Base-by-base conservation (phyloP, 1,140 invertebrate genomes). In the Charaxes varanes region DNA sequence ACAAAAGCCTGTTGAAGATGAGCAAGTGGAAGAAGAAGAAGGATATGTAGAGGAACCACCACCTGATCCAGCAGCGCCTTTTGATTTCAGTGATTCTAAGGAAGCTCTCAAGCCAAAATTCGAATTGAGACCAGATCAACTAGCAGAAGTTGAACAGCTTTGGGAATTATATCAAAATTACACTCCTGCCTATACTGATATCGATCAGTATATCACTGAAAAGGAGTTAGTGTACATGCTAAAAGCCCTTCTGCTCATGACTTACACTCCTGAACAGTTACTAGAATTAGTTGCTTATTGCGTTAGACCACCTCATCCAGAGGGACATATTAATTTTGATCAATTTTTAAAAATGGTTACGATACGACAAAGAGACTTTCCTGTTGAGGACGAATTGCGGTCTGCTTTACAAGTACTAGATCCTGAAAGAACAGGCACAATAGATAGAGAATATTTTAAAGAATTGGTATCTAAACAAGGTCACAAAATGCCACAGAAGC, bases 191-290 rank as follows among this genome's bases (percentile, higher is more conserved):
- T 83, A 83, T 48, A 61, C 76, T 16, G 68, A 83, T 38, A 58
- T 83, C 26, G 48, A 72, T 35, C 59, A 61, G 14, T 77, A 63
- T 34, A 74, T 83, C 19, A 83, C 79, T 13, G 63, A 64, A 53
- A 76, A 71, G 62, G 79, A 83, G 57, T 47, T 83, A 30, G 22
- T 72, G 23, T 83, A 79, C 33, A 79, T 83, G 79, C 43, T 83
- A 33, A 80, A 83, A 53, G 42, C 41, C 22, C 52, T 83, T 17
- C 38, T 80, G 14, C 43, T 83, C 18, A 71, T 76, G 68, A 73
- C 79, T 2, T 57, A 62, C 30, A 83, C 76, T 13, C 50, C 52
- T 8, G 79, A 83, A 45, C 79, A 83, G 51, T 26, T 83, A 3
- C 53, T 66, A 37, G 76, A 83, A 47, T 38, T 83, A 12, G 68